phyloP scores from a whole-genome alignment of 2,113 vertebrate genomes.

The Mesitornis unicolor region DNA sequence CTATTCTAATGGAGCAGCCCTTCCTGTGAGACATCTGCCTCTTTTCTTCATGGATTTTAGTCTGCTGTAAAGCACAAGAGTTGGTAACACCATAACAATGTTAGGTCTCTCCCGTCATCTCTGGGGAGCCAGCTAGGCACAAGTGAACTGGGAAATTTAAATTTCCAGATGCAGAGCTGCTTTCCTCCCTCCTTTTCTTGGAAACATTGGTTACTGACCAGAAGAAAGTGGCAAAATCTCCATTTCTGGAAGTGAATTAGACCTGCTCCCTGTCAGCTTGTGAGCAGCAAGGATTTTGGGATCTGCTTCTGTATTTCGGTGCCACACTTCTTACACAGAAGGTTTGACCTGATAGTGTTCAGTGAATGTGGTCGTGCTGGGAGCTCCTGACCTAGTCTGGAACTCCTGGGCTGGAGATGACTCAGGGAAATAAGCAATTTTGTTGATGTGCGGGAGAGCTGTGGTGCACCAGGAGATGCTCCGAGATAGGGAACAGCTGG shows the following conservation, averaged over 20 bases:
- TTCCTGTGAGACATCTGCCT: conserved; percentile 58
- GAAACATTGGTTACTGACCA: background rate
- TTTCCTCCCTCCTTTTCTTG: background rate
- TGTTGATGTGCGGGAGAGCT: background rate
- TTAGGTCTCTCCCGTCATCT: background rate
- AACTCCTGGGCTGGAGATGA: background rate
- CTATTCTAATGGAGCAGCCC: background rate
- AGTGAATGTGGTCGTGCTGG: background rate
- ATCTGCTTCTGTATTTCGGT: background rate
- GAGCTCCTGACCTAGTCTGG: conserved; percentile 10
- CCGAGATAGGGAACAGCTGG: background rate
- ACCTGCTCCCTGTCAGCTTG: background rate
- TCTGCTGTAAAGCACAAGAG: background rate
- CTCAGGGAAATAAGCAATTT: background rate
- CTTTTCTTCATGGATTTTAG: conserved; percentile 24
- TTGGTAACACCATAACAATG: background rate
- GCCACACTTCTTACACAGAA: background rate
- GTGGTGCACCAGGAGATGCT: background rate
- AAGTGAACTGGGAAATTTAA: background rate
- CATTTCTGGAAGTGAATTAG: background rate
- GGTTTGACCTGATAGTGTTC: background rate
- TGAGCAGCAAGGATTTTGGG: background rate
- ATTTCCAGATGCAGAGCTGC: background rate
- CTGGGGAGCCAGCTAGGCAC: background rate
- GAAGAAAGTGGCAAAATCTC: background rate